These are phyloP conservation scores for Amiota minor DNA, from an alignment of 2,888 invertebrate species.

Conservation along the genomic window DNA sequence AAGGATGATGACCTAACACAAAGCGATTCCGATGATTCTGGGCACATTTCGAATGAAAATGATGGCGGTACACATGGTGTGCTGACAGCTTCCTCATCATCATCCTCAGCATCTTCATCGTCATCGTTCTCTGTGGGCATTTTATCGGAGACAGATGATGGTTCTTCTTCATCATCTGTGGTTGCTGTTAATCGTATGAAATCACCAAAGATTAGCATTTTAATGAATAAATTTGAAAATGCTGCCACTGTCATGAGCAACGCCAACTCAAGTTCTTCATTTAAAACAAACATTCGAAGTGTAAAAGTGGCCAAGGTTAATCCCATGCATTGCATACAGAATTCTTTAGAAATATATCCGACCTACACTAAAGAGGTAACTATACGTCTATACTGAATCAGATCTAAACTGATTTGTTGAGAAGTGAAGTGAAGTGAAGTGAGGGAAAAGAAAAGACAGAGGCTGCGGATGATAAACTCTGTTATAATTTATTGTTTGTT, in stretches of 20 bases:
- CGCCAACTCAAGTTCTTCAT: background rate
- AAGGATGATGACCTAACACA: constrained; percentile 44
- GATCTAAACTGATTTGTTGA: background rate
- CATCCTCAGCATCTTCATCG: constrained; percentile 45
- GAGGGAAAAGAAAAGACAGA: no score
- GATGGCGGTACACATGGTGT: constrained; percentile 66
- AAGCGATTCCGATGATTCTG: constrained; percentile 84
- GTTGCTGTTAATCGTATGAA: constrained; percentile 39
- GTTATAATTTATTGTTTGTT: no score
- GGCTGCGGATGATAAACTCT: no score
- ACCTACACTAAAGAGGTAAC: constrained; percentile 74
- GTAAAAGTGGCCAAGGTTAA: constrained; percentile 67
- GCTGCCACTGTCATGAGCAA: constrained; percentile 22
- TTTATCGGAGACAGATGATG: no score
- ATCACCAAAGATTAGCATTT: constrained; percentile 63
- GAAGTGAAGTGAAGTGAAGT: no score
- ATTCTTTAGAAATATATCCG: constrained; percentile 72
- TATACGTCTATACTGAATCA: constrained; percentile 63
- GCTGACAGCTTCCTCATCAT: constrained; percentile 47
- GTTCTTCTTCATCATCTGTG: background rate
- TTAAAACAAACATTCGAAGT: constrained; percentile 29
- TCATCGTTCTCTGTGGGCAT: no score
- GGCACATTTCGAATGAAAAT: constrained; percentile 85
- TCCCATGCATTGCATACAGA: constrained; percentile 69
- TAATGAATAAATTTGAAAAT: constrained; percentile 69